Evolutionary conservation across 2,888 invertebrate species (phyloP).

Genomic region (Papilio gigon): DNA sequence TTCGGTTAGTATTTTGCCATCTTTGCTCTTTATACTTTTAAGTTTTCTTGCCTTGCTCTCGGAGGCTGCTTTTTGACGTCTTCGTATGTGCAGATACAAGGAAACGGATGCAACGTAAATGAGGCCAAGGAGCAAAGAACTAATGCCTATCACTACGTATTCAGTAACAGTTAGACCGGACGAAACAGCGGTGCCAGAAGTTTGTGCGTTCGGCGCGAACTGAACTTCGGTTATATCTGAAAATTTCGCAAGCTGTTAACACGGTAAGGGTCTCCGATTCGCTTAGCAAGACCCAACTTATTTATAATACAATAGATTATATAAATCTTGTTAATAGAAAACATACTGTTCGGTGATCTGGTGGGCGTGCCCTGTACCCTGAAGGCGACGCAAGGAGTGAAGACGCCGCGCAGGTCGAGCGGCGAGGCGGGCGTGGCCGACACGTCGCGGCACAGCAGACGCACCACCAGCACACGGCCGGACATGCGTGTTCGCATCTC

Average conservation of each 20-base stretch:
- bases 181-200: slow-evolving; percentile 78
- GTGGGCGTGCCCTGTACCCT: slow-evolving; percentile 91
- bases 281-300: too few species aligned
- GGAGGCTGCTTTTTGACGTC: slow-evolving; percentile 80
- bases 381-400: slow-evolving; percentile 93
- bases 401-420: slow-evolving; percentile 83
- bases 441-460: slow-evolving; percentile 89
- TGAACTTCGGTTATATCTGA: slow-evolving; percentile 91
- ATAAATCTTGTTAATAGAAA: neutral
- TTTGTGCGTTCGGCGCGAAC: slow-evolving; percentile 86
- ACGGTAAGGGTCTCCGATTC: too few species aligned
- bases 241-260: too few species aligned
- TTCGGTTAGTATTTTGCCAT: slow-evolving; percentile 71
- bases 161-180: slow-evolving; percentile 87
- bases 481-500: slow-evolving; percentile 89
- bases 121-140: slow-evolving; percentile 91
- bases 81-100: slow-evolving; percentile 89
- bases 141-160: slow-evolving; percentile 92
- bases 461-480: slow-evolving; percentile 90
- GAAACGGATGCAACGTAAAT: slow-evolving; percentile 94
- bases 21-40: slow-evolving; percentile 70
- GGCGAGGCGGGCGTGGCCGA: slow-evolving; percentile 78
- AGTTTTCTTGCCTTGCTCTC: slow-evolving; percentile 69
- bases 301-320: too few species aligned
- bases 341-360: slow-evolving; percentile 84